Conservation (phyloP, 2,888 invertebrate genomes). For the Tethea ocularis region DNA sequence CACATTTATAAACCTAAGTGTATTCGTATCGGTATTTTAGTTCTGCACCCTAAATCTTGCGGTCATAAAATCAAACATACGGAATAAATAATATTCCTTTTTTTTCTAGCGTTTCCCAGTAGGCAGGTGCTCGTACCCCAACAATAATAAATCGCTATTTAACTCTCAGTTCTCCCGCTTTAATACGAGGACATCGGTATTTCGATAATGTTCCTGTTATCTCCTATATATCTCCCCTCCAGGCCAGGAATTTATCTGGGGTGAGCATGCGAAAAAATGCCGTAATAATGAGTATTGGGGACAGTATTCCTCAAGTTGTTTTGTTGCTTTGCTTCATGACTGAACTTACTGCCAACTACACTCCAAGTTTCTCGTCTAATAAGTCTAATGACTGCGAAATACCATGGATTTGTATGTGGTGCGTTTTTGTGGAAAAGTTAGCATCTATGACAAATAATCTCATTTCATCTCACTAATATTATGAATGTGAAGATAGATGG, state of each 20-base stretch:
- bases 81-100: no score
- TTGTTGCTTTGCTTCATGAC: slow-evolving; percentile 35
- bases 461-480: no score
- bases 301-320: slow-evolving; percentile 53
- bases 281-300: slow-evolving; percentile 77
- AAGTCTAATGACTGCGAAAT: not conserved
- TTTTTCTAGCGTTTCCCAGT: slow-evolving; percentile 3
- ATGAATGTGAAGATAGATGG: no score
- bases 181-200: slow-evolving; percentile 79
- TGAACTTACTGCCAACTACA: slow-evolving; percentile 21
- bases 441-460: no score
- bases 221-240: slow-evolving; percentile 70
- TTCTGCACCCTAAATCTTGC: no score
- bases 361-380: not conserved
- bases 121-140: slow-evolving; percentile 32
- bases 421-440: not conserved
- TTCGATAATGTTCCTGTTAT: slow-evolving; percentile 81
- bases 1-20: no score
- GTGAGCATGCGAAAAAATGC: slow-evolving; percentile 76
- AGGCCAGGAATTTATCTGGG: slow-evolving; percentile 68
- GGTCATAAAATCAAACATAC: no score
- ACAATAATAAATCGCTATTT: slow-evolving; percentile 75
- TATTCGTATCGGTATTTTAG: no score
- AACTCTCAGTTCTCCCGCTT: slow-evolving; percentile 76
- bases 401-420: not conserved